Evolutionary conservation across 1,140 invertebrate genomes (phyloP), one percentile per base, ranked within the genome.

Genomic region (Probaryconus sp.): DNA sequence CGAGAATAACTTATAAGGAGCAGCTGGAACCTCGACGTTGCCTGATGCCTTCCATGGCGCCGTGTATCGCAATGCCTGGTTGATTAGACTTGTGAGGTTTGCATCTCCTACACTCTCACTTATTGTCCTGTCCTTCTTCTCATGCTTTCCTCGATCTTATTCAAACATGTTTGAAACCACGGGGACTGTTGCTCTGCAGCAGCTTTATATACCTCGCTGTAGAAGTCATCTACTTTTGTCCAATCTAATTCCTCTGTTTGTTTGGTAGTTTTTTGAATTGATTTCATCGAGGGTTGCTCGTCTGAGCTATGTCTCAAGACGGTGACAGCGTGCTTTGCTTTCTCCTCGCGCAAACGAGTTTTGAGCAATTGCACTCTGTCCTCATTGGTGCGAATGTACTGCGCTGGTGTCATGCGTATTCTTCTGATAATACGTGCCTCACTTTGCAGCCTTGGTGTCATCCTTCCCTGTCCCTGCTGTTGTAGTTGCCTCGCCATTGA

Each of bases 1-100:
- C 14, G 50, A 20, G 1, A 53, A 24, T 21, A 28, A 14, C 14
- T 53, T 53, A n/a, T 55, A 55, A 1, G 30, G 16, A 2, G 37
- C 50, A 2, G 50, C 38, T 28, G 50, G 50, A 5, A 55, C 14
- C 18, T 55, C 50, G 20, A 40, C 50, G 6, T 14, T 2, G 28
- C 28, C 45, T 20, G 45, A 28, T 18, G 45, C 28, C 28, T 48
- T 48, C 28, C 45, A 48, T 2, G 28, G 28, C 2, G 45, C 45
- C 3, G 28, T 48, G n/a, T 33, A 20, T 1, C 45, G 28, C 9
- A 48, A 14, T 1, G 45, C 45, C 1, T 48, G 3, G 3, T 3
- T 24, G 21, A 24, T 24, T 3, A 24, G 21, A 7, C 7, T n/a
- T n/a, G 21, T 24, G 21, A 24, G 21, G 21, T 24, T 7, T n/a